Percentiles rank a stretch among this genome's conserved stretches.
Conservation (phyloP, 2,113 vertebrate genomes). For the Barnardius zonarius region DNA sequence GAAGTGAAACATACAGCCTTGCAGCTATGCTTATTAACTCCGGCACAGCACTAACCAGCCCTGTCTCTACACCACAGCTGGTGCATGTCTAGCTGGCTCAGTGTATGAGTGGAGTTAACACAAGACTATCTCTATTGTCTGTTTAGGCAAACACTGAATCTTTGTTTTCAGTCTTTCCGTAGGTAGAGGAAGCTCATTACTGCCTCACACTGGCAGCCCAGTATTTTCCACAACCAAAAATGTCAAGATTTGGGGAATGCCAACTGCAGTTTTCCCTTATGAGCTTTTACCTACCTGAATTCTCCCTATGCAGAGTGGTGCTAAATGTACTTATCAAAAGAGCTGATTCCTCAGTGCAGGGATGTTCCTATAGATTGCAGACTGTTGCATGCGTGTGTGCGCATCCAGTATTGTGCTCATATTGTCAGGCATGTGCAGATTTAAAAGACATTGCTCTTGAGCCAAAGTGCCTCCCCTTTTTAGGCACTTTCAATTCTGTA, state of each 20-base stretch:
- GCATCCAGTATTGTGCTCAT: neutral
- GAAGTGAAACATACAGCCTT: neutral
- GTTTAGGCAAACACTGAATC: neutral
- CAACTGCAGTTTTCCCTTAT: neutral
- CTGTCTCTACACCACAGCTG: neutral
- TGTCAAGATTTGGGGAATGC: neutral
- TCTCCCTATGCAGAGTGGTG: neutral
- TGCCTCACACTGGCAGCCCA: neutral
- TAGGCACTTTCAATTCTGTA: neutral
- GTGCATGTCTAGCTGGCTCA: neutral
- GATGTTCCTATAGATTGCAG: neutral
- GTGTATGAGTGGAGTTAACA: neutral
- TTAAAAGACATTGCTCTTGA: neutral
- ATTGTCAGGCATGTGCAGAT: neutral
- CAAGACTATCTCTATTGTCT: neutral
- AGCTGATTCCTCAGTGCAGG: neutral
- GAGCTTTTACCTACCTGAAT: neutral
- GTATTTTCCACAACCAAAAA: neutral
- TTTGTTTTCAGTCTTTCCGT: neutral
- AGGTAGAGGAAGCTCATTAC: neutral
- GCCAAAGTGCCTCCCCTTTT: neutral
- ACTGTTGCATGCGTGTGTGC: neutral
- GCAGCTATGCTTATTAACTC: neutral
- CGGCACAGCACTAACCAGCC: fast-evolving
- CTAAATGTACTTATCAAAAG: neutral